Evolutionary conservation across 2,113 vertebrate species (phyloP).

Genomic region (Heloderma charlesbogerti): DNA sequence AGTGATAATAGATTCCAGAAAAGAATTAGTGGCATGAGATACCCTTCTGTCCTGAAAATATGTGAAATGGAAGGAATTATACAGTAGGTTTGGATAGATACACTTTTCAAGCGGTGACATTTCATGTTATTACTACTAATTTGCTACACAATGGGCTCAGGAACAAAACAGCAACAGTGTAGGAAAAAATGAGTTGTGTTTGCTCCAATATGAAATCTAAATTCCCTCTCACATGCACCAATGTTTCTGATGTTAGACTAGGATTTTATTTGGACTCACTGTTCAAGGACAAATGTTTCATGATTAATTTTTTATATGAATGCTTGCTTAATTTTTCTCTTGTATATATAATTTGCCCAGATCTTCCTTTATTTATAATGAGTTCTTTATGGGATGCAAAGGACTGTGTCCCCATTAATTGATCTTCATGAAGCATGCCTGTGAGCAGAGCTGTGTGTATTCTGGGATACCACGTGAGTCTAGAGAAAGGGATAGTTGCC

Average conservation of each 20-base stretch:
- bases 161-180: background rate
- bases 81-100: background rate
- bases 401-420: background rate
- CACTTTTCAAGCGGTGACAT: background rate
- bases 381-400: background rate
- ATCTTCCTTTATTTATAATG: background rate
- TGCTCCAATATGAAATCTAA: background rate
- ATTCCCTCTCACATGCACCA: background rate
- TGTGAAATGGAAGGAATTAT: background rate
- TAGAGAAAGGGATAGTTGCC: background rate
- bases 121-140: background rate
- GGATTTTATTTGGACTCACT: background rate
- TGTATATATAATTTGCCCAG: background rate
- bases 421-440: background rate
- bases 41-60: background rate
- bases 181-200: accelerated
- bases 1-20: accelerated
- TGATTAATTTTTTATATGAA: slow-evolving; percentile 3
- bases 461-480: background rate
- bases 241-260: accelerated
- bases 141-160: background rate
- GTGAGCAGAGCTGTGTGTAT: background rate
- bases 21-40: accelerated
- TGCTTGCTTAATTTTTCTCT: slow-evolving; percentile 9
- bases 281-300: slow-evolving; percentile 15